phyloP scores from a whole-genome alignment of 2,888 invertebrate species.

The Tupiocoris notatus region DNA sequence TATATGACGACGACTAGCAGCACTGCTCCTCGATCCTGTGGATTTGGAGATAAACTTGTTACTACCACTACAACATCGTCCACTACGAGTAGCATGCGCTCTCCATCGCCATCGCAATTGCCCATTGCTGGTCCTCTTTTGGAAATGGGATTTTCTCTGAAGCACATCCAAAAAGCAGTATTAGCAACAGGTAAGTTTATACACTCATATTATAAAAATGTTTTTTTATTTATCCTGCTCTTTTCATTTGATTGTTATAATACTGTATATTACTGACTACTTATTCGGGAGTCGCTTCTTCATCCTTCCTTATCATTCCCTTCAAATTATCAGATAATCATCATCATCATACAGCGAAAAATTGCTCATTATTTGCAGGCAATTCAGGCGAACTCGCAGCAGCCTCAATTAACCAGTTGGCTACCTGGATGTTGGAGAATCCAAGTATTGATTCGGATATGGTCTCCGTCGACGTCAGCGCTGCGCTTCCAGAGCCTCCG shows the following conservation, averaged over 20 bases:
- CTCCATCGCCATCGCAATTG: conserved; percentile 51
- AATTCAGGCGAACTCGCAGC: conserved; percentile 53
- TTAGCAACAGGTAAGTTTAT: conserved; percentile 57
- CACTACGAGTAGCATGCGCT: conserved; percentile 39
- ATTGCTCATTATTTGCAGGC: too few relatives aligned
- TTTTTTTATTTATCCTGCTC: too few relatives aligned
- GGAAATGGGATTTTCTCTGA: conserved; percentile 64
- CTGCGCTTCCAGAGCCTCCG: conserved; percentile 21
- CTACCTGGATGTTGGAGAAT: conserved; percentile 67
- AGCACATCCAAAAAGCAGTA: conserved; percentile 61
- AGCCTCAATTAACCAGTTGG: conserved; percentile 59
- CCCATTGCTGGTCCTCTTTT: conserved; percentile 59
- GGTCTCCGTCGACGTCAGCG: conserved; percentile 27
- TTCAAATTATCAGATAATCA: too few relatives aligned
- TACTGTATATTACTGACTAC: not conserved
- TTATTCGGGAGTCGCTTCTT: too few relatives aligned
- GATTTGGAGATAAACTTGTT: conserved; percentile 32
- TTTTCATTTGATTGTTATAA: too few relatives aligned
- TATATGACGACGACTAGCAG: conserved; percentile 16
- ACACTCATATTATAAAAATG: not conserved
- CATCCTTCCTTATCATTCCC: too few relatives aligned
- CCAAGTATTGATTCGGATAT: conserved; percentile 55
- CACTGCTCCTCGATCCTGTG: conserved; percentile 2
- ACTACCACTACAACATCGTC: conserved; percentile 24
- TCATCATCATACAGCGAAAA: too few relatives aligned